Evolutionary conservation across 2,797 vertebrate species (phyloP), one percentile per base, ranked within the genome.

Genomic region (Harpagifer antarcticus): DNA sequence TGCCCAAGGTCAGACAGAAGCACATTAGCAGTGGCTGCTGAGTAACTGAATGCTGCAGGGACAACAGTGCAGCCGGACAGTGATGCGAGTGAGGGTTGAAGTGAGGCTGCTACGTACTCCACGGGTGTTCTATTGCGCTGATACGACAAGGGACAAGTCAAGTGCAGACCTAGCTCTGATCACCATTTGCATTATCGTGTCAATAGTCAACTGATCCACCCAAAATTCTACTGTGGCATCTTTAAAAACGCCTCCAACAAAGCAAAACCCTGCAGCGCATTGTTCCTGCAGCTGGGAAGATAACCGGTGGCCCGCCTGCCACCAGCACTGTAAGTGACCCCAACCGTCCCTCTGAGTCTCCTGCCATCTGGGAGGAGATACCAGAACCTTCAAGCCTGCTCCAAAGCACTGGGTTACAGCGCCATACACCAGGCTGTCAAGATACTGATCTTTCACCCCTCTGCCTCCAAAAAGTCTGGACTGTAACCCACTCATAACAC

Each of bases 101-200:
- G 87, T 58, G 81, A 90, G 62, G 57, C 78, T 72, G 72, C 78
- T 79, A 73, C 70, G 4, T 68, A 85, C 87, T 90, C 89, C 20
- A 33, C 14, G 54, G 89, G 92, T 94, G 85, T 93, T 91, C 81
- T 82, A 89, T 94, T 93, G 89, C 87, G 91, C 92, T 94, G 93
- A 94, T 81, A 73, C 1, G 59, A 89, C 92, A 93, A 78, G 72
- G 79, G 84, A 83, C 74, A 55, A 85, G 80, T 87, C 72, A 83
- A 89, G 84, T 72, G 68, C 79, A 69, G 68, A 74, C 42, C 60
- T 78, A 53, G 61, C 68, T 55, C 72, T 84, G 79, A 86, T 27
- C 27, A 27, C 4, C 4, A 27, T 27, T 27, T 37, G 33, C 7
- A 37, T 27, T 37, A 37, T 37, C 33, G 8, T 37, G 33, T 37